phyloP scores from a whole-genome alignment of 2,113 vertebrate species.

The Melanocharis versteri region DNA sequence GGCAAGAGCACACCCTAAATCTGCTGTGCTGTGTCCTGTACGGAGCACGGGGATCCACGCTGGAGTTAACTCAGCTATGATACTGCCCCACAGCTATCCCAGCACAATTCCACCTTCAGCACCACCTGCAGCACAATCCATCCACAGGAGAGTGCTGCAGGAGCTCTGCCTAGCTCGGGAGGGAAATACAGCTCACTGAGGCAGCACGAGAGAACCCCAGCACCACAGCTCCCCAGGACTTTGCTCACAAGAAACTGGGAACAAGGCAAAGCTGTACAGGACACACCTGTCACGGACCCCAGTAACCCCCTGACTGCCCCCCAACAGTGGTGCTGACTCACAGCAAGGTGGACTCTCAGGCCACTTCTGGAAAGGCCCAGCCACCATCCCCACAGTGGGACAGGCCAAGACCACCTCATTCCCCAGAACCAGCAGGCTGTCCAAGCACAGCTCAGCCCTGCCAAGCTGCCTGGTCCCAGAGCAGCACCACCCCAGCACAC shows the following conservation, averaged over 20 bases:
- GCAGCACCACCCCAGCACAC: not conserved
- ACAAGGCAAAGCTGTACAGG: not conserved
- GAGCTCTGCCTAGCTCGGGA: not conserved
- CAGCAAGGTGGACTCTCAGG: not conserved
- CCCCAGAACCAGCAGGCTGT: not conserved
- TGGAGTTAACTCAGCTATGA: not conserved
- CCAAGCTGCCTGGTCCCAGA: not conserved
- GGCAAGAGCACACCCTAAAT: not conserved
- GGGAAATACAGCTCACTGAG: not conserved
- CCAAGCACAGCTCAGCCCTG: not conserved
- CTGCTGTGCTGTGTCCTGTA: not conserved
- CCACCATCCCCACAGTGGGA: not conserved
- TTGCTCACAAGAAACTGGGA: not conserved
- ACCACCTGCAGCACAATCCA: not conserved
- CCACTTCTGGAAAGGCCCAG: not conserved
- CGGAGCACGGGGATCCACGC: not conserved
- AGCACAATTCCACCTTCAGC: not conserved
- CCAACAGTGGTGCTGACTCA: not conserved
- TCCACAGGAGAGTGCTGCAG: not conserved
- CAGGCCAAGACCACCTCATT: not conserved
- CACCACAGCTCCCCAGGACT: not conserved
- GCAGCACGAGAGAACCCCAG: rapidly evolving
- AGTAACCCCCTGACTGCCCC: not conserved
- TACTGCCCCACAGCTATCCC: not conserved
- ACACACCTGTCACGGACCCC: not conserved